A percentile compares a stretch with the other conserved stretches of the same genome.
Conservation (phyloP, 2,888 invertebrate species). For the Drosophila heteroneura region DNA sequence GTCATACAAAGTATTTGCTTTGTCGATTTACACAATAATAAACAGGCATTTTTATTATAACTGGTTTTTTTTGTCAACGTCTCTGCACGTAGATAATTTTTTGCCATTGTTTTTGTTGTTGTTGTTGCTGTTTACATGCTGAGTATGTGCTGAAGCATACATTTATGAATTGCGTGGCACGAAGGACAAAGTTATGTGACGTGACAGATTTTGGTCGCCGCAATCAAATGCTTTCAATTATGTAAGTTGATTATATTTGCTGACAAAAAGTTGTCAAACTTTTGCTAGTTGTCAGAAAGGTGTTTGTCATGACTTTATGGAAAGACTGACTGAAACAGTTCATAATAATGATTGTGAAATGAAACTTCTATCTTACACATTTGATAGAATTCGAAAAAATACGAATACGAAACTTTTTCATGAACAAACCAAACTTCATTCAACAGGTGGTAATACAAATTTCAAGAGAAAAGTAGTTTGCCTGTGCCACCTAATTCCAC, state of each 20-base stretch:
- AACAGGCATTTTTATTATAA: slow-evolving; percentile 43
- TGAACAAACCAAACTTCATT: background rate
- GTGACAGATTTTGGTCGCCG: slow-evolving; percentile 57
- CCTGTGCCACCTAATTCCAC: background rate
- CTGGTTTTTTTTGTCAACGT: slow-evolving; percentile 21
- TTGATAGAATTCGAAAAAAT: background rate
- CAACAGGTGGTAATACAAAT: background rate
- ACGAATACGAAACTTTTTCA: background rate
- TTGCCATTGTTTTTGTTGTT: slow-evolving; percentile 5
- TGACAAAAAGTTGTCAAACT: slow-evolving; percentile 40
- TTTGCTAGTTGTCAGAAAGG: slow-evolving; percentile 36
- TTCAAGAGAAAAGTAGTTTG: background rate
- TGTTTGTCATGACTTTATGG: slow-evolving; percentile 1
- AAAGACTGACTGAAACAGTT: background rate
- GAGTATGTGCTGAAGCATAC: slow-evolving; percentile 12
- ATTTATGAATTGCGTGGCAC: slow-evolving; percentile 19
- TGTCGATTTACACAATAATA: slow-evolving; percentile 60
- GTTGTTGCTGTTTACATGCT: slow-evolving; percentile 3
- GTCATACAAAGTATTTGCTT: slow-evolving; percentile 66
- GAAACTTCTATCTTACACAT: background rate
- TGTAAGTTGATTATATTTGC: slow-evolving; percentile 58
- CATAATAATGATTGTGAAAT: slow-evolving; percentile 1
- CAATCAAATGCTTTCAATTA: slow-evolving; percentile 65
- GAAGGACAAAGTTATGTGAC: slow-evolving; percentile 60
- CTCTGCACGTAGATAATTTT: slow-evolving; percentile 10